These are phyloP conservation scores for Decapterus maruadsi DNA, from an alignment of 2,797 vertebrate species.

Conservation along the genomic window DNA sequence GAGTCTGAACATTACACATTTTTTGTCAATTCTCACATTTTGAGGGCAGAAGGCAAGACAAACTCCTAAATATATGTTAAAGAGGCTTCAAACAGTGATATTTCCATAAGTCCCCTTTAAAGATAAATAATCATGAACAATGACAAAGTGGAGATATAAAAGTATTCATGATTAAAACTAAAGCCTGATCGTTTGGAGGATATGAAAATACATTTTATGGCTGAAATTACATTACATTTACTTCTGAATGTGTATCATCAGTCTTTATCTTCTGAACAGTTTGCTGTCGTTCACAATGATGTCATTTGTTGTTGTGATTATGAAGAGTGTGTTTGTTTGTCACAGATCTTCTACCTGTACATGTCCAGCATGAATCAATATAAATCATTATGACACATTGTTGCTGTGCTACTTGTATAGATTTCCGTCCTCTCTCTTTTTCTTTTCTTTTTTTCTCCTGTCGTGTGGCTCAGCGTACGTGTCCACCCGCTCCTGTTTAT, in stretches of 20 bases:
- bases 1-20: too few species aligned
- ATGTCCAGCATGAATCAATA: constrained; percentile 56
- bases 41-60: too few species aligned
- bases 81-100: too few species aligned
- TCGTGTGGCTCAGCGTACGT: constrained; percentile 24
- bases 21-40: too few species aligned
- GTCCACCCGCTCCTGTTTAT: constrained; percentile 22
- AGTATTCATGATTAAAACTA: not conserved
- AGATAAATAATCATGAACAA: not conserved
- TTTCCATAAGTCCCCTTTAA: not conserved
- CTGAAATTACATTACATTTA: not conserved
- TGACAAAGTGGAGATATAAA: not conserved
- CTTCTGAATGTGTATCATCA: not conserved
- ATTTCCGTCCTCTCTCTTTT: constrained; percentile 19
- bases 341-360: constrained; percentile 32
- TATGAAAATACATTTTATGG: not conserved
- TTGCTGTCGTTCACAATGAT: not conserved
- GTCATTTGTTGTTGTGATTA: constrained; percentile 43
- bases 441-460: constrained; percentile 32
- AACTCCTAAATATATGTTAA: too few species aligned
- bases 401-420: constrained; percentile 22
- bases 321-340: constrained; percentile 36
- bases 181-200: not conserved
- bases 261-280: not conserved
- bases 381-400: constrained; percentile 58